Evolutionary conservation across 2,888 invertebrate genomes (phyloP).

Genomic region (Tachina lurida): DNA sequence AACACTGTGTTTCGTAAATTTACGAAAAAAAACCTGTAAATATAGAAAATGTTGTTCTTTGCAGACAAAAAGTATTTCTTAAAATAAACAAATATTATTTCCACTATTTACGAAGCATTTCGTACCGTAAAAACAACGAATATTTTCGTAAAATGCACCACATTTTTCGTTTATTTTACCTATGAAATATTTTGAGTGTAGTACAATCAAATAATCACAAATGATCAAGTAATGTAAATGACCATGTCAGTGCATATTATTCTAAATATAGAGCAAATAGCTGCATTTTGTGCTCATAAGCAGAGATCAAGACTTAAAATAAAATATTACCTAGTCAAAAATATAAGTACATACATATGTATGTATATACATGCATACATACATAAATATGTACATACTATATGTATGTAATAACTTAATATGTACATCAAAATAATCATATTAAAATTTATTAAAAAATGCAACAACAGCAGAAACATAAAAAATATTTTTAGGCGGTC

Average conservation of each 20-base stretch:
- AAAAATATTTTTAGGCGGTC: not conserved
- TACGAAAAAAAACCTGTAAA: too few relatives aligned
- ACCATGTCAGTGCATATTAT: slow-evolving; percentile 39
- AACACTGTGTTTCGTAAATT: too few relatives aligned
- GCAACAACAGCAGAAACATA: not conserved
- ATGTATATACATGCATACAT: not conserved
- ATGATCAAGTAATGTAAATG: slow-evolving; percentile 53
- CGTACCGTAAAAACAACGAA: too few relatives aligned
- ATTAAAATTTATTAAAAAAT: not conserved
- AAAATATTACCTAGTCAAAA: slow-evolving; percentile 13
- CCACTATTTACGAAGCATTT: too few relatives aligned
- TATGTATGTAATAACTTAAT: not conserved
- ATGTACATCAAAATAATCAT: not conserved
- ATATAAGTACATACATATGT: not conserved
- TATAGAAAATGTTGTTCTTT: too few relatives aligned
- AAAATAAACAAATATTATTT: too few relatives aligned
- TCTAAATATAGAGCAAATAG: slow-evolving; percentile 59
- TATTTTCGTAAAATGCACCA: too few relatives aligned
- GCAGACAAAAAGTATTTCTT: too few relatives aligned
- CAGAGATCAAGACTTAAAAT: slow-evolving; percentile 57
- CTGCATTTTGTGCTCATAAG: slow-evolving; percentile 42
- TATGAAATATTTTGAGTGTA: too few relatives aligned
- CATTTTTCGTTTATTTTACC: too few relatives aligned
- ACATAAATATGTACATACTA: not conserved
- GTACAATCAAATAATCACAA: slow-evolving; percentile 53